Evolutionary conservation across 2,113 vertebrate genomes (phyloP), one percentile per base, ranked within the genome.

Genomic region (Callithrix jacchus): DNA sequence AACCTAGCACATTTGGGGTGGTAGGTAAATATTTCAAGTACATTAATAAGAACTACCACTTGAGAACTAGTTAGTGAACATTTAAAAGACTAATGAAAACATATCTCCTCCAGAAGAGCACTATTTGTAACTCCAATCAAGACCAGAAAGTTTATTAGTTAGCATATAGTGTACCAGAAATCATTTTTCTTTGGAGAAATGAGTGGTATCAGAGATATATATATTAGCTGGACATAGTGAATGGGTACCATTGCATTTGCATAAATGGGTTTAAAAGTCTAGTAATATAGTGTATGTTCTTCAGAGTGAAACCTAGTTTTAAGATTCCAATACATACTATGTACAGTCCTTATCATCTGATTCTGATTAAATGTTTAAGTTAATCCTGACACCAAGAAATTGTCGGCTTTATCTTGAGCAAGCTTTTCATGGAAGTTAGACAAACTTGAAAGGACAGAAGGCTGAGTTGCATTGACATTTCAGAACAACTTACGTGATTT

Each of bases 171-270:
- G 4, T 88, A 4, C 17, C 66, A 86, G 52, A 77, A 88, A 85
- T 79, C 23, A 52, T 58, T 93, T 91, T 92, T 96, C 56, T 93
- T 85, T 17, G 35, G 64, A 56, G 40, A 97, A 74, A 92, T 74
- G 16, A 91, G 14, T 77, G 35, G 9, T 91, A 8, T 68, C 91
- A 47, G 92, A 76, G 68, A 77, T 54, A 56, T 35, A 6, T 70
- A 42, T 94, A 16, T 71, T 80, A 35, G 8, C 13, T 74, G 71
- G 49, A 47, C 49, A 52, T 3, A 42, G 0, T 76, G 12, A 93
- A 61, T 52, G 5, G 23, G 6, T 14, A 70, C 14, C 2, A 3
- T 81, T 56, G 21, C 2, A 23, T 9, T 64, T 94, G 35, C 23
- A 66, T 52, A 30, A 77, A 73, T 30, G 54, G 17, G 11, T 42